Evolutionary conservation across 2,888 invertebrate genomes (phyloP).

Genomic region (Sericinus montela): DNA sequence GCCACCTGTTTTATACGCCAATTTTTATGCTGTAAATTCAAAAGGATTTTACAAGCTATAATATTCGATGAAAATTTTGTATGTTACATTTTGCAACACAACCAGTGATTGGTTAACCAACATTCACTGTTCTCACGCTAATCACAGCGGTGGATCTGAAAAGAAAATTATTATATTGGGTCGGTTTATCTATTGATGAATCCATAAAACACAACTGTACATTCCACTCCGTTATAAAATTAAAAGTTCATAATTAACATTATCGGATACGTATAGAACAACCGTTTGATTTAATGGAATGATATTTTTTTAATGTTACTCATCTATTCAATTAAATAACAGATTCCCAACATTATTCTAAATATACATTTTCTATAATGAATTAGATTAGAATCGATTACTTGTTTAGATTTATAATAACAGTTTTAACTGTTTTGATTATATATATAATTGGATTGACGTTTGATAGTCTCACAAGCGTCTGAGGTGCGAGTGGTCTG

Average conservation of each 20-base stretch:
- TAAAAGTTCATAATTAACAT: constrained; percentile 16
- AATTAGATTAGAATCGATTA: constrained; percentile 4
- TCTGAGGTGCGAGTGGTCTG: too few species aligned
- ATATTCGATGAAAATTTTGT: too few species aligned
- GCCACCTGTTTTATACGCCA: too few species aligned
- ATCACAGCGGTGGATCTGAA: neutral
- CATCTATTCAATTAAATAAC: constrained; percentile 16
- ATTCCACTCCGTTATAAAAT: constrained; percentile 12
- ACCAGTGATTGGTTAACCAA: neutral
- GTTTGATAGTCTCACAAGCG: too few species aligned
- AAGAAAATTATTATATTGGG: neutral
- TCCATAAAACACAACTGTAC: constrained; percentile 16
- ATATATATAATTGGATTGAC: too few species aligned
- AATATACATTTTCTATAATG: constrained; percentile 9
- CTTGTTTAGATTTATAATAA: constrained; percentile 7
- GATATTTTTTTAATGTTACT: constrained; percentile 7
- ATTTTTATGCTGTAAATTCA: too few species aligned
- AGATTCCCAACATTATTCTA: constrained; percentile 6
- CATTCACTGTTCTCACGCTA: neutral
- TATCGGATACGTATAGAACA: constrained; percentile 15
- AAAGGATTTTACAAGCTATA: too few species aligned
- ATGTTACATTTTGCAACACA: neutral
- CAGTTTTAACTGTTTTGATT: too few species aligned
- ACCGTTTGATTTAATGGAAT: constrained; percentile 13
- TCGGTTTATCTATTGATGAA: neutral